These are phyloP conservation scores for Nephrotoma flavescens DNA, from an alignment of 2,888 invertebrate species.

Conservation along the genomic window DNA sequence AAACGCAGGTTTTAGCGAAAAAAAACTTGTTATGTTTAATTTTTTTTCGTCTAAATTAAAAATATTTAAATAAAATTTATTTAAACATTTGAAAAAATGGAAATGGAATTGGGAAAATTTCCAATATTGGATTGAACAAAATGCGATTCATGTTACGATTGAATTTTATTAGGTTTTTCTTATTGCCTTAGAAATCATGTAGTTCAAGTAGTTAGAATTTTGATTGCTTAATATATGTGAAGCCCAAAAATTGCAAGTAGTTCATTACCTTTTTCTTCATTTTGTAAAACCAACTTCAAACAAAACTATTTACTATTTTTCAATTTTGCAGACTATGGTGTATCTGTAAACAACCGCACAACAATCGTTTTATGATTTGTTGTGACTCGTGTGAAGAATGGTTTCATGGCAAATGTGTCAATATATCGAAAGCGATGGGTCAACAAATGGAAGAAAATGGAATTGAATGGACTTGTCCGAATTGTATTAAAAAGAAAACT, in stretches of 20 bases:
- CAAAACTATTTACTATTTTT: background rate
- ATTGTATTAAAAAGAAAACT: constrained; percentile 49
- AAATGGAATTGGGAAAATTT: background rate
- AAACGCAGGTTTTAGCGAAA: no score
- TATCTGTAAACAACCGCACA: constrained; percentile 87
- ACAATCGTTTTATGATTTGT: constrained; percentile 94
- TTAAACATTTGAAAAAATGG: no score
- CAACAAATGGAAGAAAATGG: constrained; percentile 83
- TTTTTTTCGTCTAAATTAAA: no score
- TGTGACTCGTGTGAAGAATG: constrained; percentile 93
- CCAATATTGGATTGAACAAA: background rate
- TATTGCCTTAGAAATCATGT: background rate
- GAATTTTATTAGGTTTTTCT: background rate
- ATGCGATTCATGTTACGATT: background rate
- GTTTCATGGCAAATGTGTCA: constrained; percentile 97
- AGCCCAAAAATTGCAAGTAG: background rate
- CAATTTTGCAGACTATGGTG: constrained; percentile 62
- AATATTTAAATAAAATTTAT: no score
- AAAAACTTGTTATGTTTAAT: no score
- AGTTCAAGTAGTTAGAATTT: background rate
- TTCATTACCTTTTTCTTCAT: background rate
- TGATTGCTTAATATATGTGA: background rate
- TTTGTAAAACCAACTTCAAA: background rate
- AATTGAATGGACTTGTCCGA: constrained; percentile 79
- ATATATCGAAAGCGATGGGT: constrained; percentile 80